Evolutionary conservation across 2,888 invertebrate genomes (phyloP).

Genomic region (Caradrina kadenii): DNA sequence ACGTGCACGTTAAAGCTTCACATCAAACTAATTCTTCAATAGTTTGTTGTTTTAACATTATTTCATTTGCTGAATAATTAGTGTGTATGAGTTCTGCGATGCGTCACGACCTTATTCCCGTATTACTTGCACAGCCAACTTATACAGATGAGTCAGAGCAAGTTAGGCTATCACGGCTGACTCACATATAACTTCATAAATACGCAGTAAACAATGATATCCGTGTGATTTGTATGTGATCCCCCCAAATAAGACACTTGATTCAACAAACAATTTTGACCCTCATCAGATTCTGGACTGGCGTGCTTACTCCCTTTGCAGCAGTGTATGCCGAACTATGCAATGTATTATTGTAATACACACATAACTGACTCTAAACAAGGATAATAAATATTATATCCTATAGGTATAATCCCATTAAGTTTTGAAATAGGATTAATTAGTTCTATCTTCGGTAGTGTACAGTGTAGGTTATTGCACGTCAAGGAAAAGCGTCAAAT

Average conservation of each 20-base stretch:
- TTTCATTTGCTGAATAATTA: conserved; percentile 71
- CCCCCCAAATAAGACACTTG: conserved; percentile 40
- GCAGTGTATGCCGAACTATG: neutral
- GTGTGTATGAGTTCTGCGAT: conserved; percentile 72
- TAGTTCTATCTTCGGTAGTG: neutral
- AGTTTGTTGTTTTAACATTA: conserved; percentile 53
- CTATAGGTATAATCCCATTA: conserved; percentile 7
- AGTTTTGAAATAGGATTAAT: conserved; percentile 12
- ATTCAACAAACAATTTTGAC: conserved; percentile 29
- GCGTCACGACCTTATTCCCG: conserved; percentile 83
- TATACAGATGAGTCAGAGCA: conserved; percentile 80
- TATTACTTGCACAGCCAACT: conserved; percentile 72
- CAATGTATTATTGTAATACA: neutral
- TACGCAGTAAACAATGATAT: conserved; percentile 42
- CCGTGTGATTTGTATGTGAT: conserved; percentile 41
- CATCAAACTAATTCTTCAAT: conserved; percentile 38
- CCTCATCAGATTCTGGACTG: conserved; percentile 29
- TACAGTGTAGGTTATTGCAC: neutral
- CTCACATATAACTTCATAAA: conserved; percentile 71
- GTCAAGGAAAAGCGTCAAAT: conserved; percentile 30
- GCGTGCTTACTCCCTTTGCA: neutral
- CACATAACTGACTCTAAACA: neutral
- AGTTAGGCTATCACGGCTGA: conserved; percentile 79
- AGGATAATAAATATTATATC: conserved; percentile 21
- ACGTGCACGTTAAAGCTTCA: conserved; percentile 43